Evolutionary conservation across 2,797 vertebrate species (phyloP), one percentile per base, ranked within the genome.

Genomic region (Cyclopterus lumpus): DNA sequence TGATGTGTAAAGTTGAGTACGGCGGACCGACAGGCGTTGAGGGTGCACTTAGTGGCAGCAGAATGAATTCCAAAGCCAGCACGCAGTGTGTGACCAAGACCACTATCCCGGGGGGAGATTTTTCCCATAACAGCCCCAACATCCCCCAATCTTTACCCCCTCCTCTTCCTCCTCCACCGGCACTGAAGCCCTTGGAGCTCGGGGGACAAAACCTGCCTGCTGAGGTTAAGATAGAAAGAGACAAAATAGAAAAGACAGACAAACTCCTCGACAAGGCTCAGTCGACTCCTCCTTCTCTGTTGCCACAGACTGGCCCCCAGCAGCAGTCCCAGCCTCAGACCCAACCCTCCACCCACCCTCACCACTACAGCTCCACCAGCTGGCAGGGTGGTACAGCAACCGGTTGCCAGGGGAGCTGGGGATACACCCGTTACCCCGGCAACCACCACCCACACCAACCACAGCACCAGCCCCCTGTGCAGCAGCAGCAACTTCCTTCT

Each of bases 321-420:
- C 92, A 93, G 71, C 97, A 91, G 93, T 95, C 91, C 24, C 91
- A 92, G 84, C 51, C 85, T 72, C 93, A 94, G 70, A 70, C 79
- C 72, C 92, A 94, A 63, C 83, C 92, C 36, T 87, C 95, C 65
- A 83, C 93, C 74, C 93, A 95, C 88, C 95, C 97, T 86, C 97
- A 97, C 70, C 97, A 97, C 0, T 95, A 97, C 80, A 96, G 95
- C 81, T 94, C 97, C 88, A 95, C 96, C 78, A 95, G 96, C 84
- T 95, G 95, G 95, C 93, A 95, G 82, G 94, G 94, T 79, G 93
- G 92, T 83, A 90, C 93, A 20, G 88, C 92, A 58, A 90, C 93
- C 38, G 89, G 90, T 88, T 94, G 94, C 86, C 94, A 94, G 79
- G 93, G 93, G 77, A 95, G 91, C 84, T 96, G 95, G 95, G 92